Percentiles rank a stretch among this genome's conserved stretches.
phyloP scores from a whole-genome alignment of 2,113 vertebrate genomes.

The Xenopus laevis region DNA sequence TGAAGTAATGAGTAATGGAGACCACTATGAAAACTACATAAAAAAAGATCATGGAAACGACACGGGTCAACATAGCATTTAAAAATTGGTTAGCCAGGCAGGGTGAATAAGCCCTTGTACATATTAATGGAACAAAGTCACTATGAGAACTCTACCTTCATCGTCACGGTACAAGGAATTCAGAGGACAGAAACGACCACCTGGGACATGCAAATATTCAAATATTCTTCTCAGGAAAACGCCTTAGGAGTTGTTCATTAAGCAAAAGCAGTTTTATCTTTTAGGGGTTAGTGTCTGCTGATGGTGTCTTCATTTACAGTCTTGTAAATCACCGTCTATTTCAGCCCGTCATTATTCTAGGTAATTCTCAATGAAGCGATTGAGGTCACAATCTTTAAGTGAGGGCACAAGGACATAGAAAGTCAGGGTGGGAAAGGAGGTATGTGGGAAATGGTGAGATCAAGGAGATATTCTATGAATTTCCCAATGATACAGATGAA shows the following conservation, averaged over 20 bases:
- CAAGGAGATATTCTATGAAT: background rate
- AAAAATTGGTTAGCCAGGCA: constrained; percentile 13
- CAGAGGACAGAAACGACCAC: constrained; percentile 32
- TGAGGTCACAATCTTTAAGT: constrained; percentile 31
- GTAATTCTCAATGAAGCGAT: constrained; percentile 42
- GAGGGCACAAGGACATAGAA: constrained; percentile 27
- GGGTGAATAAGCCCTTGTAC: constrained; percentile 27
- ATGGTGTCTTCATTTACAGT: constrained; percentile 40
- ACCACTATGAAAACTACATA: background rate
- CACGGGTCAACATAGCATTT: constrained; percentile 12
- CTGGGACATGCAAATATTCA: constrained; percentile 38
- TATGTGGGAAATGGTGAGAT: constrained; percentile 1
- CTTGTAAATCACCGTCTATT: constrained; percentile 32
- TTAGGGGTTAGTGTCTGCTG: constrained; percentile 31
- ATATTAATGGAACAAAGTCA: constrained; percentile 34
- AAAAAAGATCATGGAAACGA: background rate
- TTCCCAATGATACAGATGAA: too few relatives aligned
- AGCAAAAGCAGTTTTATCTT: constrained; percentile 27
- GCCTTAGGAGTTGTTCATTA: constrained; percentile 41
- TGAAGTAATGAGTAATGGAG: background rate
- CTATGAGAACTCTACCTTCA: constrained; percentile 15
- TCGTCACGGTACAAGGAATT: constrained; percentile 7
- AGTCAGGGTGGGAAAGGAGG: background rate
- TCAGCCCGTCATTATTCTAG: constrained; percentile 21
- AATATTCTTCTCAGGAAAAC: constrained; percentile 19